Base-by-base conservation (phyloP, 2,888 invertebrate genomes). In the Nymphalis urticae region DNA sequence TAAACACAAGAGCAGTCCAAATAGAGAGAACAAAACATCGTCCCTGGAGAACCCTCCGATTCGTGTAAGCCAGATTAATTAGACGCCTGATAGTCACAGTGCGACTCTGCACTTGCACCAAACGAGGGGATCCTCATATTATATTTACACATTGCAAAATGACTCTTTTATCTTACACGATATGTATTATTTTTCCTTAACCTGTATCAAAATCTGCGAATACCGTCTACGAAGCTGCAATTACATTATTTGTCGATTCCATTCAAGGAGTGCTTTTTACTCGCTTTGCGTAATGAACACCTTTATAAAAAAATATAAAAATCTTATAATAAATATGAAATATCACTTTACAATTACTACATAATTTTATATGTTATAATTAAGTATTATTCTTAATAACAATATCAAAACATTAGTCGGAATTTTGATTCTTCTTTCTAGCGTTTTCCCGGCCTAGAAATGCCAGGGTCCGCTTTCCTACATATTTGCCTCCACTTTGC, bases 81-180 rank as follows among this genome's bases (percentile, higher is more conserved):
- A 85, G 82, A 81, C 80, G 79, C 80, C 83, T 85, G 85, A 86
- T 85, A 82, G 85, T 82, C 79, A 83, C 80, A 82, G 64, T 61
- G 69, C 65, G 59, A 72, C 73, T 75, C 76, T 78, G 72, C 67
- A 75, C 75, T 73, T 66, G 74, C 72, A 77, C 77, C 77, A 75
- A 77, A 72, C 73, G 68, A 70, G 75, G 75, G 73, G 70, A 63
- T 65, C 32, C 56, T 72, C 62, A 61, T 70, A 24, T 8, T 19
- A 48, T 51, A 59, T 68, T 67, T 70, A 58, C 19, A 61, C 60
- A 64, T 66, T 64, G 48, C 54, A 63, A 56, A 47, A 54, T 24
- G 27, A 27, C 13, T 48, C 48, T 59, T 69, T 62, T 47, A 17
- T 0, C 13, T 2, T 42, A 16, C 0, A 10, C 0, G 16, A 36